Conservation (phyloP, 2,888 invertebrate species). For the Philereme vetulata region DNA sequence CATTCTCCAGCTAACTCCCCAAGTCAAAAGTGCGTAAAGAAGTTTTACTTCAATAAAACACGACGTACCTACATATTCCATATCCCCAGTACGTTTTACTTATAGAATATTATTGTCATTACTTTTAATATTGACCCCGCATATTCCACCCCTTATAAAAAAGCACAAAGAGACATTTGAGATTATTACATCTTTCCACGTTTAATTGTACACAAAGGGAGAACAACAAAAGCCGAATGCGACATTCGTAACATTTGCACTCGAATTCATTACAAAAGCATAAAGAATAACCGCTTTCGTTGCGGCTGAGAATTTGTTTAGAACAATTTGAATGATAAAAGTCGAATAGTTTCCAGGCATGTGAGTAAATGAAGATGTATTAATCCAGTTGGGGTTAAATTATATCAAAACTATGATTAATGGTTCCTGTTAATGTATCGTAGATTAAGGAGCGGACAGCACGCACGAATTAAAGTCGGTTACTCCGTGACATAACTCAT, state of each 20-base stretch:
- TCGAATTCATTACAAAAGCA: constrained; percentile 62
- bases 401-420: constrained; percentile 84
- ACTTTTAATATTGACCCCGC: constrained; percentile 72
- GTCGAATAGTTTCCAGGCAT: constrained; percentile 59
- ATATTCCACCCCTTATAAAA: constrained; percentile 71
- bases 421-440: constrained; percentile 75
- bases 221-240: constrained; percentile 72
- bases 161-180: constrained; percentile 76
- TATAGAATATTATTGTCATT: constrained; percentile 24
- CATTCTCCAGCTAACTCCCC: no score
- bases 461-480: constrained; percentile 73
- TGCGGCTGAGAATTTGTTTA: constrained; percentile 71
- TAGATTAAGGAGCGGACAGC: constrained; percentile 78
- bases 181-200: constrained; percentile 81
- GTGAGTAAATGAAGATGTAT: constrained; percentile 82
- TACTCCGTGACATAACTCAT: constrained; percentile 68
- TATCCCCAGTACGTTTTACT: constrained; percentile 11
- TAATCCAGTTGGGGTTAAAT: constrained; percentile 82
- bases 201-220: constrained; percentile 81
- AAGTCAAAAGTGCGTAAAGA: constrained; percentile 38
- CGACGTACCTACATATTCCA: no score
- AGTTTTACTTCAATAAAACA: no score
- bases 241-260: constrained; percentile 76
- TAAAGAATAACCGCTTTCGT: constrained; percentile 60
- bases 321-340: constrained; percentile 79